Base-by-base conservation (phyloP, 2,888 invertebrate species). In the Drosophila neoperkinsi region DNA sequence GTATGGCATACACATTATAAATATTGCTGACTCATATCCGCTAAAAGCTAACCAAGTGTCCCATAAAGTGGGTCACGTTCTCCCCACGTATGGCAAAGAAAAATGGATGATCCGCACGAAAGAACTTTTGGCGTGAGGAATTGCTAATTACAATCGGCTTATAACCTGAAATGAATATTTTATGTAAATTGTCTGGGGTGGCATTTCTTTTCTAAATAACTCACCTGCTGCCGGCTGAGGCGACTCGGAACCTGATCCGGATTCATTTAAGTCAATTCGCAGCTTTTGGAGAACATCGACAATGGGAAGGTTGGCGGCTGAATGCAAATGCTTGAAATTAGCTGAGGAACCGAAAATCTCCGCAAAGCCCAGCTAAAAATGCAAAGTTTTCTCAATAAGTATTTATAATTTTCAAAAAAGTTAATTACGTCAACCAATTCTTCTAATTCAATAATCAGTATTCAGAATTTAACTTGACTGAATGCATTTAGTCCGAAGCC, bases 231-330 rank as follows among this genome's bases (percentile, higher is more conserved):
- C 79, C 69, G 63, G 82, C 36, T 34, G 97, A 96, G 0, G 97
- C 96, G 62, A 30, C 91, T 97, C 97, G 2, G 96, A 96, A 0
- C 98, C 98, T 2, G 97, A 96, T 0, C 98, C 98, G 90, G 97
- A 96, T 91, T 98, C 98, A 91, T 97, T 96, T 0, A 98, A 96
- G 89, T 97, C 96, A 82, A 98, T 96, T 88, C 96, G 97, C 0
- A 97, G 96, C 91, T 98, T 98, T 90, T 98, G 98, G 1, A 97
- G 92, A 4, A 96, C 96, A 90, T 96, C 95, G 51, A 95, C 95
- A 4, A 98, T 74, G 4, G 85, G 80, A 61, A 91, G 59, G 4
- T 58, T 66, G 13, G 56, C 64, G 88, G 93, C 36, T 0, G 90
- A 86, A 63, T 90, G 92, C 49, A 97, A 93, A 25, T 95, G 95